A percentile compares a stretch with the other conserved stretches of the same genome.
phyloP scores from a whole-genome alignment of 2,113 vertebrate genomes.

The Malurus melanocephalus region DNA sequence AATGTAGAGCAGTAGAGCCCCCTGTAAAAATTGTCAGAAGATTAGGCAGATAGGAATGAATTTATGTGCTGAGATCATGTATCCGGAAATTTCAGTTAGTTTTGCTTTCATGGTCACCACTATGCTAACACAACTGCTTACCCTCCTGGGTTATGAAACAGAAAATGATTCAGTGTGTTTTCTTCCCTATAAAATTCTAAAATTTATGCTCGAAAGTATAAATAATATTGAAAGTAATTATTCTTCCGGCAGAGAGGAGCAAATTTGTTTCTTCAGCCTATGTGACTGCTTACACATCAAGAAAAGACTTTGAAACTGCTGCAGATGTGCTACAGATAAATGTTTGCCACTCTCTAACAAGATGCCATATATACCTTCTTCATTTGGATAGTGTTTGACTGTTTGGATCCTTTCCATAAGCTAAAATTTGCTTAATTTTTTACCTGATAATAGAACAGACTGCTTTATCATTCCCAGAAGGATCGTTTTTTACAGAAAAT shows the following conservation, averaged over 20 bases:
- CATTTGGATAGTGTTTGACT: neutral
- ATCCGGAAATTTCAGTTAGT: conserved; percentile 30
- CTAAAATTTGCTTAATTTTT: neutral
- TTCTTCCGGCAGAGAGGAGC: neutral
- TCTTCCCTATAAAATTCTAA: neutral
- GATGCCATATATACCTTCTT: neutral
- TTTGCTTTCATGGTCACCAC: neutral
- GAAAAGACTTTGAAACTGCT: neutral
- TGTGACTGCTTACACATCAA: neutral
- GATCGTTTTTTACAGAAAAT: neutral
- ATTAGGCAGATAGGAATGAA: neutral
- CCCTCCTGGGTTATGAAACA: neutral
- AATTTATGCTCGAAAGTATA: neutral
- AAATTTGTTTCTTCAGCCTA: neutral
- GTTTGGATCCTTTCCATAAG: neutral
- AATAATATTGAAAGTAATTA: conserved; percentile 8
- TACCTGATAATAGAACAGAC: neutral
- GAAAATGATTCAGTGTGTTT: neutral
- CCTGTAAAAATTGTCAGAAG: neutral
- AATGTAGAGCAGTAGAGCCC: neutral
- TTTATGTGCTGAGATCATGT: neutral
- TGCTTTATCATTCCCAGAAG: neutral
- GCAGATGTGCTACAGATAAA: neutral
- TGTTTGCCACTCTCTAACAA: neutral
- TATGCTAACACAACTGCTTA: neutral